Evolutionary conservation across 1,140 invertebrate genomes (phyloP).

Genomic region (Paraescarpia echinospica): DNA sequence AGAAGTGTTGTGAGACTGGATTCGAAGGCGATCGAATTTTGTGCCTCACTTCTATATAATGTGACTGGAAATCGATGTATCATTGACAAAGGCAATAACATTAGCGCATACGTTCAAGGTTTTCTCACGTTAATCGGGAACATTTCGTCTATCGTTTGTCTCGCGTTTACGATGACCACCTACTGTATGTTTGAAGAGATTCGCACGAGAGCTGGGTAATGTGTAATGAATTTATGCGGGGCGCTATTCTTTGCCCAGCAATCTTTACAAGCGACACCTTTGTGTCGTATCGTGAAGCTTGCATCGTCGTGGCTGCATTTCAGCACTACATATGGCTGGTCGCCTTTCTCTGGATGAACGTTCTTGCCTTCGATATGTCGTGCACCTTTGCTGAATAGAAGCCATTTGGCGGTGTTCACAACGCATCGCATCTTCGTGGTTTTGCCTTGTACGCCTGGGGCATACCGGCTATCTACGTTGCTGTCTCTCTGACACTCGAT

Average conservation of each 20-base stretch:
- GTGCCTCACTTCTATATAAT: neutral
- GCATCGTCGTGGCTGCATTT: slow-evolving; percentile 52
- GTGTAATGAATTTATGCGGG: slow-evolving; percentile 57
- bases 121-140: slow-evolving; percentile 31
- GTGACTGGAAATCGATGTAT: neutral
- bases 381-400: slow-evolving; percentile 62
- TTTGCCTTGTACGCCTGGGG: slow-evolving; percentile 63
- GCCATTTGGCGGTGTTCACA: slow-evolving; percentile 28
- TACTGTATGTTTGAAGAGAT: slow-evolving; percentile 55
- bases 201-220: slow-evolving; percentile 61
- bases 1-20: neutral
- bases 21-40: neutral
- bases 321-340: slow-evolving; percentile 62
- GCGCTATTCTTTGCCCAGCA: slow-evolving; percentile 59
- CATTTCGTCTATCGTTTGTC: slow-evolving; percentile 36
- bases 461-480: slow-evolving; percentile 58
- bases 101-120: neutral
- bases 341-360: slow-evolving; percentile 65
- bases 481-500: slow-evolving; percentile 56
- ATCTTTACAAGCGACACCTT: slow-evolving; percentile 51
- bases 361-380: slow-evolving; percentile 64
- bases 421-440: slow-evolving; percentile 53
- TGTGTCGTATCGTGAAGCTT: slow-evolving; percentile 15
- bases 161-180: slow-evolving; percentile 44
- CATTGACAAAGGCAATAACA: neutral